These are phyloP conservation scores for Lophochroa leadbeateri DNA, from an alignment of 2,113 vertebrate genomes.

Conservation along the genomic window DNA sequence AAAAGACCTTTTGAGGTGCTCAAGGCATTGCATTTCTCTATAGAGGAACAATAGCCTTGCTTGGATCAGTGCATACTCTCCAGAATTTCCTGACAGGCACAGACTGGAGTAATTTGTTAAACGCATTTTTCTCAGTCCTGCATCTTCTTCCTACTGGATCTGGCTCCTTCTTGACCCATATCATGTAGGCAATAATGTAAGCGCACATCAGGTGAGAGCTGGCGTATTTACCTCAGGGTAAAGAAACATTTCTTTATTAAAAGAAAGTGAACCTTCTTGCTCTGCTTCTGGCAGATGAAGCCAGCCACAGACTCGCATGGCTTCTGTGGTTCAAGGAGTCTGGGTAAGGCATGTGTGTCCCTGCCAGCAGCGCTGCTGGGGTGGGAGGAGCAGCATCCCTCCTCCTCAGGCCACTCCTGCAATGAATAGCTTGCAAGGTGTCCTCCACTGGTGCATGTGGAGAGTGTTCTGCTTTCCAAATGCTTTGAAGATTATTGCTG, in stretches of 20 bases:
- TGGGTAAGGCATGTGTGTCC: neutral
- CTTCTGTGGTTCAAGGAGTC: neutral
- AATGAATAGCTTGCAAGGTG: neutral
- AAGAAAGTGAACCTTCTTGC: neutral
- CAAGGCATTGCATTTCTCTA: neutral
- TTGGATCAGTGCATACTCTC: neutral
- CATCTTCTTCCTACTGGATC: neutral
- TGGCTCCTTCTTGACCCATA: neutral
- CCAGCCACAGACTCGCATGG: neutral
- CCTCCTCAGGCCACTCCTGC: neutral
- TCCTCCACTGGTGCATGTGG: neutral
- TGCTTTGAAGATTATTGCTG: neutral
- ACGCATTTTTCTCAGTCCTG: neutral
- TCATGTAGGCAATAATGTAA: neutral
- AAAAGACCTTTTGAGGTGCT: neutral
- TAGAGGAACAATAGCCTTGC: neutral
- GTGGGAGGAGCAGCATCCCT: neutral
- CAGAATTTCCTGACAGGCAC: neutral
- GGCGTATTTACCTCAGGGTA: neutral
- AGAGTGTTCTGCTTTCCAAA: neutral
- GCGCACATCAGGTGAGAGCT: rapidly evolving
- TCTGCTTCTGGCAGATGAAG: neutral
- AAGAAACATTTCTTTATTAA: neutral
- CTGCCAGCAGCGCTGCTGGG: neutral
- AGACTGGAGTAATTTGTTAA: neutral